Evolutionary conservation across 1,140 invertebrate genomes (phyloP).

Genomic region (Drosophila sucinea): DNA sequence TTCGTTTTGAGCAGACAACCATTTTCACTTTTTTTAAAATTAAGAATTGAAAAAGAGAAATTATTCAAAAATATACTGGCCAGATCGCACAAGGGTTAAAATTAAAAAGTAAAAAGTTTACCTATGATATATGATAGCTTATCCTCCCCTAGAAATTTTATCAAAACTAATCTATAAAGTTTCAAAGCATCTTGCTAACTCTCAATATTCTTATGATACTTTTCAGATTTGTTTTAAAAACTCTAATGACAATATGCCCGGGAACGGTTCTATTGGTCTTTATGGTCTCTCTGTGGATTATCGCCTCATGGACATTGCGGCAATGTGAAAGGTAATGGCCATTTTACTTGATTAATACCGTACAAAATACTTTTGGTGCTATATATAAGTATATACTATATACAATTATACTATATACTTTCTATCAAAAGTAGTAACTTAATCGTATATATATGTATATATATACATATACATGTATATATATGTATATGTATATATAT

Average conservation of each 20-base stretch:
- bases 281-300: conserved; percentile 99
- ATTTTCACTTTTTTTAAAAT: no score
- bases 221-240: conserved; percentile 97
- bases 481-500: neutral
- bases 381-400: conserved; percentile 31
- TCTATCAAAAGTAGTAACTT: conserved; percentile 1
- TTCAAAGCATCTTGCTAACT: no score
- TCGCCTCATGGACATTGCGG: conserved; percentile 98
- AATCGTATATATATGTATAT: neutral
- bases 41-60: no score
- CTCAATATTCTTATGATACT: neutral
- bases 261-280: conserved; percentile 98
- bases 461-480: neutral
- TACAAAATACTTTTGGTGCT: conserved; percentile 10
- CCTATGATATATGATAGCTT: no score
- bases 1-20: no score
- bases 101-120: no score
- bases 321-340: conserved; percentile 97
- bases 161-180: neutral
- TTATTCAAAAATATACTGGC: no score
- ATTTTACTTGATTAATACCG: conserved; percentile 4
- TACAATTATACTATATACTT: neutral
- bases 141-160: neutral
- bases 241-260: conserved; percentile 99
- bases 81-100: no score